These are phyloP conservation scores for Xiphorhynchus elegans DNA, from an alignment of 2,113 vertebrate species.

Conservation along the genomic window DNA sequence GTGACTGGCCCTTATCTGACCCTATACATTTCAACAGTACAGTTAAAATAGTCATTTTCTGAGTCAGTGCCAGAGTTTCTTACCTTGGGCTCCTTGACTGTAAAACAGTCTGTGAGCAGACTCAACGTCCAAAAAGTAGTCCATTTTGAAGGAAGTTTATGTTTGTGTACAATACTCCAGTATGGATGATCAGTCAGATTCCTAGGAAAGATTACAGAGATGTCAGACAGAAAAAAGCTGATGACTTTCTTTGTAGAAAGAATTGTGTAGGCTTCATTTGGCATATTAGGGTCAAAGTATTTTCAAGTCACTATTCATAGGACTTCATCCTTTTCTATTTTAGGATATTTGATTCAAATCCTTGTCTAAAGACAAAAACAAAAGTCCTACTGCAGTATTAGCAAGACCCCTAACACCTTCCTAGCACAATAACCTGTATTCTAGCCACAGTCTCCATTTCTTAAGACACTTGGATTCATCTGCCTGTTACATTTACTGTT, in stretches of 20 bases:
- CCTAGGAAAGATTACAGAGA: constrained; percentile 51
- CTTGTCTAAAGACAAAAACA: neutral
- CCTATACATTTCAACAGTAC: neutral
- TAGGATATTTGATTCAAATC: neutral
- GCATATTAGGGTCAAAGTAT: constrained; percentile 27
- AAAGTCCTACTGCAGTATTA: neutral
- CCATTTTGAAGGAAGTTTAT: constrained; percentile 74
- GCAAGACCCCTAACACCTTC: neutral
- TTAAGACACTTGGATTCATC: neutral
- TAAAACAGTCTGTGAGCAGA: constrained; percentile 83
- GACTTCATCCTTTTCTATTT: constrained; percentile 20
- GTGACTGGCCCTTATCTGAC: neutral
- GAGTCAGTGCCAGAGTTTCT: neutral
- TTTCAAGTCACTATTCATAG: constrained; percentile 18
- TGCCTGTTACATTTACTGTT: neutral
- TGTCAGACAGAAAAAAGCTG: constrained; percentile 6
- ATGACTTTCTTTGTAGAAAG: neutral
- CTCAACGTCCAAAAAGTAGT: constrained; percentile 84
- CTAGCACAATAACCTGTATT: neutral
- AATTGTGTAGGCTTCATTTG: neutral
- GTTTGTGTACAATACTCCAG: neutral
- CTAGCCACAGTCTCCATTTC: neutral
- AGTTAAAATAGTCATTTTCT: neutral
- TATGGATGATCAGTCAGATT: constrained; percentile 47
- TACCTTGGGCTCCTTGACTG: constrained; percentile 86